Percentiles rank a stretch among this genome's conserved stretches.
Evolutionary conservation across 2,113 vertebrate species (phyloP).

Genomic region (Xiphorhynchus elegans): DNA sequence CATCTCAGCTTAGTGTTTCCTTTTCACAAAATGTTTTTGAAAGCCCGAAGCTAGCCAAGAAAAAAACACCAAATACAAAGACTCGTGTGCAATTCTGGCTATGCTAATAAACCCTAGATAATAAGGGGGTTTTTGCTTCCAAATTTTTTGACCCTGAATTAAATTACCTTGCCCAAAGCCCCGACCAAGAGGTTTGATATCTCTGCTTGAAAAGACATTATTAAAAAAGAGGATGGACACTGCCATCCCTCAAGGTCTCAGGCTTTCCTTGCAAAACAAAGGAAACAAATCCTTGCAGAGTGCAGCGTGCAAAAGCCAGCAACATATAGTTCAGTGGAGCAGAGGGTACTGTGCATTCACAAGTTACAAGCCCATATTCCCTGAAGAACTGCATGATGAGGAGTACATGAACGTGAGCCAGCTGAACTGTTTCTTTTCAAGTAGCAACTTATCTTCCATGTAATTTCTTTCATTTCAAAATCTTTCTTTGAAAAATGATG

Average conservation of each 20-base stretch:
- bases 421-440: not conserved
- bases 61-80: slow-evolving; percentile 7
- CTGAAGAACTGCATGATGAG: not conserved
- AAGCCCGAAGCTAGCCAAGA: not conserved
- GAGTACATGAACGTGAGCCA: not conserved
- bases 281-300: not conserved
- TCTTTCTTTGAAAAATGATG: not conserved
- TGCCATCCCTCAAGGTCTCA: not conserved
- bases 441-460: not conserved
- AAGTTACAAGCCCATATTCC: not conserved
- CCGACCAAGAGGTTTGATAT: not conserved
- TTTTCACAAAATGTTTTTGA: not conserved
- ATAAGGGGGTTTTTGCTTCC: slow-evolving; percentile 4
- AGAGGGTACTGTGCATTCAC: not conserved
- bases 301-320: rapidly evolving
- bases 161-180: not conserved
- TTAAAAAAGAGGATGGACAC: not conserved
- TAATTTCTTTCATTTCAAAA: not conserved
- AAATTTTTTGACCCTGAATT: not conserved
- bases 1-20: not conserved
- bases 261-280: not conserved
- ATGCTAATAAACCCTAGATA: not conserved
- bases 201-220: not conserved
- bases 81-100: not conserved
- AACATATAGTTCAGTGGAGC: not conserved